Evolutionary conservation across 1,140 invertebrate genomes (phyloP), one percentile per base, ranked within the genome.

Genomic region (Drosophila nasuta): DNA sequence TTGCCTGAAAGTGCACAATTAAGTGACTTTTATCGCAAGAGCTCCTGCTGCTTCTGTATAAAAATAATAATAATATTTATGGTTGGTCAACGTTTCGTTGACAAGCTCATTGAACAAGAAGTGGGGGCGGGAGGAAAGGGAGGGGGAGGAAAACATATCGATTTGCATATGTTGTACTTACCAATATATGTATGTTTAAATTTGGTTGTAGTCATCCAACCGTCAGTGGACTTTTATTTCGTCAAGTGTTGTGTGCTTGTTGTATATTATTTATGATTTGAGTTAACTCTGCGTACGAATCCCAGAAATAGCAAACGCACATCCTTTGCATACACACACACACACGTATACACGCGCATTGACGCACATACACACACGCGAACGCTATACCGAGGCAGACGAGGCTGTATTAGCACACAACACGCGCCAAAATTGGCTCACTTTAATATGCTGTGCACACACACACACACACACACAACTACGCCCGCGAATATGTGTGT

Each of bases 381-480:
- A 38, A 38, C 6, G 35, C 35, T 25, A 25, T 4, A 25, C 6
- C 10, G 35, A 38, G 38, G 30, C 30, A 62, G 33, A 35, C 13
- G 51, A 52, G 3, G 20, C 35, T 59, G 56, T 59, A 74, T 74
- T 74, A 74, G 52, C 67, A 17, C 45, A 45, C 38, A 71, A 43
- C 65, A 71, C 59, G 64, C 64, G 52, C 68, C 25, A 52, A 78
- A 81, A 82, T 87, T 79, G 76, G 82, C 69, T 82, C 67, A 73
- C 79, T 87, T 87, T 76, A 87, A 79, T 82, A 82, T 73, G 74
- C 62, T 81, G 48, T 66, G 48, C 59, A 77, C 57, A 73, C 69
- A 72, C 51, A 79, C 51, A 13, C 13, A 13, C 13, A 38, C 35
- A 10, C 6, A 10, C 33, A 33, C 33, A 33, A 7, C 5, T 75